phyloP scores from a whole-genome alignment of 2,113 vertebrate genomes.

The Leucosticte australis region DNA sequence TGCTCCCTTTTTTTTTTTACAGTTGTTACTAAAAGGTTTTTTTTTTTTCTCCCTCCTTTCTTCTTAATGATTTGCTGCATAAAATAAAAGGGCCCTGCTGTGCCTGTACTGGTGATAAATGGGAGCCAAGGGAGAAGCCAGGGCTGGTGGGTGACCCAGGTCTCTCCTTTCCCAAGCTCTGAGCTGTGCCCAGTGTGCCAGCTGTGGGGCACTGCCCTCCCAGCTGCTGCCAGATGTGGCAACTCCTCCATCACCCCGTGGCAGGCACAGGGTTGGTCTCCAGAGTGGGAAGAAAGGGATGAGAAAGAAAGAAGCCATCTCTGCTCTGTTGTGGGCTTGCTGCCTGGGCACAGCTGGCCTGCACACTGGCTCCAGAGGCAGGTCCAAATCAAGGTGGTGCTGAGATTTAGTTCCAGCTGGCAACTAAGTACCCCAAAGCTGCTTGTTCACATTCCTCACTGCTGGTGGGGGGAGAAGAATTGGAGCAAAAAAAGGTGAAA shows the following conservation, averaged over 20 bases:
- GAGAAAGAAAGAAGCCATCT: not conserved
- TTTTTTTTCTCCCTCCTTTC: not conserved
- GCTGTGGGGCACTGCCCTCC: not conserved
- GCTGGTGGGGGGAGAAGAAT: not conserved
- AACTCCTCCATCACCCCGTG: not conserved
- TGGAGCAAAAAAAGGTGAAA: not conserved
- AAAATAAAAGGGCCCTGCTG: not conserved
- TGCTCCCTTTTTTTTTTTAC: not conserved
- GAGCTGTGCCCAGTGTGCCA: not conserved
- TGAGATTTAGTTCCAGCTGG: not conserved
- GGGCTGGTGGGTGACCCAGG: not conserved
- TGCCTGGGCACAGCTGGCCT: not conserved
- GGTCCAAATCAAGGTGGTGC: not conserved
- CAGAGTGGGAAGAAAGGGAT: not conserved
- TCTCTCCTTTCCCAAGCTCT: conserved; percentile 19
- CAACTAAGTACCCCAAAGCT: not conserved
- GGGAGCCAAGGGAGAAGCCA: conserved; percentile 12
- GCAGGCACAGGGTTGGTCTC: not conserved
- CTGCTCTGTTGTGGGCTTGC: not conserved
- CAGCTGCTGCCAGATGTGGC: conserved; percentile 26
- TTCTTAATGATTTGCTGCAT: not conserved
- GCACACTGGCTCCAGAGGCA: not conserved
- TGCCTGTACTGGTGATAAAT: not conserved
- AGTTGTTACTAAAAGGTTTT: not conserved
- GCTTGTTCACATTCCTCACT: not conserved